A percentile compares a stretch with the other conserved stretches of the same genome.
These are phyloP conservation scores for Stigmatopora nigra DNA, from an alignment of 2,113 vertebrate species.

Conservation along the genomic window DNA sequence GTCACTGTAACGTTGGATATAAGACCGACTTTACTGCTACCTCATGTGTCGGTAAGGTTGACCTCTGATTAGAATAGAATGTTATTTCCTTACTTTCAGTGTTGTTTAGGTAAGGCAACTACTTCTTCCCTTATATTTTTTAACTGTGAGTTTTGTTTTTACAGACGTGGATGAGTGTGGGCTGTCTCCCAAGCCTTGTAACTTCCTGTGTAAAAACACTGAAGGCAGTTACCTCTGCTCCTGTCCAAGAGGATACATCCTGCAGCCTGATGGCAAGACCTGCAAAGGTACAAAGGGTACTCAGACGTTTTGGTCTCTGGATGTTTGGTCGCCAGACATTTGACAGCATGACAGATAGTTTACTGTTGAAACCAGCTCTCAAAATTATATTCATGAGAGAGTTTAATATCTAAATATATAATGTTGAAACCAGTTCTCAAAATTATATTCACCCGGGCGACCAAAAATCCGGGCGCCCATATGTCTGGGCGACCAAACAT, in stretches of 20 bases:
- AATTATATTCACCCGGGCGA: too few relatives aligned
- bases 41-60: constrained; percentile 77
- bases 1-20: constrained; percentile 84
- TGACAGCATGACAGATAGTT: too few relatives aligned
- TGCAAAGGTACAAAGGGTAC: constrained; percentile 82
- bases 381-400: too few relatives aligned
- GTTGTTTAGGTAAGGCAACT: not conserved
- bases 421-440: too few relatives aligned
- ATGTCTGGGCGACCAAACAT: too few relatives aligned
- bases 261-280: constrained; percentile 86
- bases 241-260: constrained; percentile 84
- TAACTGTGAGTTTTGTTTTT: not conserved
- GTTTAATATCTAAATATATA: too few relatives aligned
- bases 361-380: too few relatives aligned
- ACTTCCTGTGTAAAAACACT: constrained; percentile 94
- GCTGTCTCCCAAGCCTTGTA: constrained; percentile 83
- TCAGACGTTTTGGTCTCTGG: too few relatives aligned
- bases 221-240: constrained; percentile 91
- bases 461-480: too few relatives aligned
- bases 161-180: constrained; percentile 86
- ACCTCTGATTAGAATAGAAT: not conserved
- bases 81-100: not conserved
- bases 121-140: not conserved
- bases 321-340: too few relatives aligned
- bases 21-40: constrained; percentile 74